These are phyloP conservation scores for Phyllostomus hastatus DNA, from an alignment of 2,113 vertebrate species.

Conservation along the genomic window DNA sequence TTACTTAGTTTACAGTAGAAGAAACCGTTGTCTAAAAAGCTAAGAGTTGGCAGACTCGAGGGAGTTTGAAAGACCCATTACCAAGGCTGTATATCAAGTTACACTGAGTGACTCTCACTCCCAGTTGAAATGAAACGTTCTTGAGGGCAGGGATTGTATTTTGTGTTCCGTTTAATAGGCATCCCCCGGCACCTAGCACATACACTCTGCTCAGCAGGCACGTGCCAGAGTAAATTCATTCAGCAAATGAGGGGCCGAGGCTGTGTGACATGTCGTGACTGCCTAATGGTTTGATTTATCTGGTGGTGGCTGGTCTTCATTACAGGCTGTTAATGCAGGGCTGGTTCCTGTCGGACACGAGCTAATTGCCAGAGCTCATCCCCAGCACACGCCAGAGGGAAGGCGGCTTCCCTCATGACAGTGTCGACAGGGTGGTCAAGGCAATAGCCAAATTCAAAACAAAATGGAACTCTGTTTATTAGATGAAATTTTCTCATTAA, in stretches of 20 bases:
- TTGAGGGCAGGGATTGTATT: background rate
- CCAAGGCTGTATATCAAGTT: background rate
- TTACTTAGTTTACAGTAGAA: background rate
- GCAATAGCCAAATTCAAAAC: background rate
- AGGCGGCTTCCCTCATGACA: background rate
- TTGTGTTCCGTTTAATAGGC: background rate
- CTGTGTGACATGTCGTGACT: background rate
- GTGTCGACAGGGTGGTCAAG: background rate
- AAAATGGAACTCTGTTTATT: background rate
- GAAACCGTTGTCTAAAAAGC: background rate
- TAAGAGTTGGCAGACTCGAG: background rate
- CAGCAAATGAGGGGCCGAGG: background rate
- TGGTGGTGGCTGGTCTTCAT: conserved; percentile 20
- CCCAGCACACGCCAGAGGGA: background rate
- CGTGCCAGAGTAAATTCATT: background rate
- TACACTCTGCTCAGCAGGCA: background rate
- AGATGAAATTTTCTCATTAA: background rate
- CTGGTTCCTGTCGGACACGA: conserved; percentile 11
- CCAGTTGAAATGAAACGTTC: background rate
- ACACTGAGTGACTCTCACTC: background rate
- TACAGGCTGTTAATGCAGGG: background rate
- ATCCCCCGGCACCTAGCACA: background rate
- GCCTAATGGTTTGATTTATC: conserved; percentile 15
- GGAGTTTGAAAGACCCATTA: background rate
- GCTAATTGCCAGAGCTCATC: conserved; percentile 34